Conservation (phyloP, 2,113 vertebrate genomes). For the Pangasianodon hypophthalmus region DNA sequence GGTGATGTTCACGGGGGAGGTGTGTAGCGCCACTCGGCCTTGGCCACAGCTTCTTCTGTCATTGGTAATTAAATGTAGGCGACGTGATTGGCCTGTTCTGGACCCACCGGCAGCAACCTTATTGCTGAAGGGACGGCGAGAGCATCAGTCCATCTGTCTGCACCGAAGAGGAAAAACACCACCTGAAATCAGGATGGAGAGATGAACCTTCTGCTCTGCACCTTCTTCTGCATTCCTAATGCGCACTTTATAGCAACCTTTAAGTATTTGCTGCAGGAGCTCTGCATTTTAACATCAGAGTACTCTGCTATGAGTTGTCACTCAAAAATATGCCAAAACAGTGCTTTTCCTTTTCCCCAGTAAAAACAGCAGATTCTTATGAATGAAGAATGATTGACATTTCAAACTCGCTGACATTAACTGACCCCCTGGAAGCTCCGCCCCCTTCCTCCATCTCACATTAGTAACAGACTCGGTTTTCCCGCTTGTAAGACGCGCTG, state of each 20-base stretch:
- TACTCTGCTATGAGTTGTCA: not conserved
- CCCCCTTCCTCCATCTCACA: not conserved
- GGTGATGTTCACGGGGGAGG: slow-evolving; percentile 40
- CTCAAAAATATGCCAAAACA: not conserved
- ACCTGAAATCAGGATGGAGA: slow-evolving; percentile 23
- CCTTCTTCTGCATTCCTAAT: not conserved
- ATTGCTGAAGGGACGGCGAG: slow-evolving; percentile 41
- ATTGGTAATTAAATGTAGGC: slow-evolving; percentile 53
- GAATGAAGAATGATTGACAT: not conserved
- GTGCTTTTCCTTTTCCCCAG: not conserved
- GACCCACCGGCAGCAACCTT: slow-evolving; percentile 36
- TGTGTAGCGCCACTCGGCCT: slow-evolving; percentile 13
- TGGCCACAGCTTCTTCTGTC: slow-evolving; percentile 44
- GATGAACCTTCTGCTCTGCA: not conserved
- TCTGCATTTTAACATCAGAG: not conserved
- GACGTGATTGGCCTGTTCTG: slow-evolving; percentile 47
- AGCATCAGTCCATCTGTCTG: slow-evolving; percentile 47
- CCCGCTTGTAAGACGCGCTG: not conserved
- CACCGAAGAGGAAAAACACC: slow-evolving; percentile 35
- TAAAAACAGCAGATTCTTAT: not conserved
- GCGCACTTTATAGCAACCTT: not conserved
- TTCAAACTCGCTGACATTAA: not conserved
- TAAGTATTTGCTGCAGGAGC: not conserved
- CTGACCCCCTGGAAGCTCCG: not conserved
- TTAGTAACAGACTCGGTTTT: not conserved